Evolutionary conservation across 2,113 vertebrate species (phyloP), one percentile per base, ranked within the genome.

Genomic region (Turnix velox): DNA sequence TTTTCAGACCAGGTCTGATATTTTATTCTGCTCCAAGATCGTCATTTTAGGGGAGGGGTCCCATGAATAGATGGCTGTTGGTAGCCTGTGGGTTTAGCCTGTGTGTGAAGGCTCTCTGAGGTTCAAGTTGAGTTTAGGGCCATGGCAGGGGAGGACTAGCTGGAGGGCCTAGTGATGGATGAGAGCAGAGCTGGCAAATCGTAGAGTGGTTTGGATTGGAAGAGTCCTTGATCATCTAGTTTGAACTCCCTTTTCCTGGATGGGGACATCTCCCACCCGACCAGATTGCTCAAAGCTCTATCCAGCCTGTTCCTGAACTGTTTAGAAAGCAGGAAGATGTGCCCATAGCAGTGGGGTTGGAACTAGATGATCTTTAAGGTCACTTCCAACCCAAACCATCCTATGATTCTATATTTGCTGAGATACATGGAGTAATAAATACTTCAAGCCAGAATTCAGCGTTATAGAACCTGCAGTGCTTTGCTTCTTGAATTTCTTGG

Each of bases 21-120:
- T 55, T 81, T 71, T 24, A 2, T 42, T 35, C 31, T 52, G 48
- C 61, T 59, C 46, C 18, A 1, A 3, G 20, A 2, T 0, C 1
- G 33, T 18, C 9, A 3, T 2, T 23, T 42, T 2, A 3, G 1
- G 40, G 30, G 57, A 27, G 62, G 45, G 72, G 22, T 33, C 22
- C 49, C 14, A 18, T 24, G 58, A 20, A 45, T 0, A 10, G 14
- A 48, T 14, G 45, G 49, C 20, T 69, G 55, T 16, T 51, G 19
- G 0, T 5, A 22, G 46, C 9, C 7, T 2, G 24, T 55, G 74
- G 66, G 22, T 63, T 69, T 18, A 30, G 31, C 12, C 40, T 22
- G 30, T 7, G 40, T 6, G 37, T 35, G 59, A 35, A 27, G 28
- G 16, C 33, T 27, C 28, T 30, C 40, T 16, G 68, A 5, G 37